Evolutionary conservation across 2,113 vertebrate genomes (phyloP), one percentile per base, ranked within the genome.

Genomic region (Sceloporus undulatus): DNA sequence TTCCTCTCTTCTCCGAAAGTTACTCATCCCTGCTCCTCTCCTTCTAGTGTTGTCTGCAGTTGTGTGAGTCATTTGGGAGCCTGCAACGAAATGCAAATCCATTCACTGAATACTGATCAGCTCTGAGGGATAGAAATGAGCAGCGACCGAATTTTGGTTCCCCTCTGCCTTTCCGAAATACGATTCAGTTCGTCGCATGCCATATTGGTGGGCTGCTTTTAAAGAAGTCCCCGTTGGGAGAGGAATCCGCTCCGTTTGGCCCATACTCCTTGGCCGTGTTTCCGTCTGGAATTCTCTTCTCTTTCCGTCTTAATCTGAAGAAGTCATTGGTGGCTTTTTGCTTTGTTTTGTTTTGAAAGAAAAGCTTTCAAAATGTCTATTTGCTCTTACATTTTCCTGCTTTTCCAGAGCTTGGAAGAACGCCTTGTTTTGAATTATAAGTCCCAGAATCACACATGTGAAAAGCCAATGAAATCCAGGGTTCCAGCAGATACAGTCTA

Each of bases 11-110:
- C 56, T 56, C n/a, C 29, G 34, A 27, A n/a, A 16, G 42, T 29
- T 25, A 21, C 65, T 62, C 40, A 21, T n/a, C 59, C 19, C 70
- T 76, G 40, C 5, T 13, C 54, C 14, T 62, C 83, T 62, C 52
- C 34, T 34, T 34, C 34, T 11, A 56, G 21, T n/a, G 14, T 79
- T 59, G 48, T 84, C 48, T 84, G 87, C 82, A 59, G 25, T 84
- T 84, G 29, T 34, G 34, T 88, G 87, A 88, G 82, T 88, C 82
- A 84, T 34, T 40, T 19, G 66, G 4, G 87, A 16, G 82, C 48
- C 27, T 71, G 82, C 48, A 59, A 48, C 25, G 66, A 88, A 62
- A n/a, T 70, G 65, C 25, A 65, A 71, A 73, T 79, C 84, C 34
- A 79, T 84, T 84, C 76, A 79, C 48, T 59, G 87, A 84, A 84